Evolutionary conservation across 2,797 vertebrate genomes (phyloP).

Genomic region (Lithobates pipiens): DNA sequence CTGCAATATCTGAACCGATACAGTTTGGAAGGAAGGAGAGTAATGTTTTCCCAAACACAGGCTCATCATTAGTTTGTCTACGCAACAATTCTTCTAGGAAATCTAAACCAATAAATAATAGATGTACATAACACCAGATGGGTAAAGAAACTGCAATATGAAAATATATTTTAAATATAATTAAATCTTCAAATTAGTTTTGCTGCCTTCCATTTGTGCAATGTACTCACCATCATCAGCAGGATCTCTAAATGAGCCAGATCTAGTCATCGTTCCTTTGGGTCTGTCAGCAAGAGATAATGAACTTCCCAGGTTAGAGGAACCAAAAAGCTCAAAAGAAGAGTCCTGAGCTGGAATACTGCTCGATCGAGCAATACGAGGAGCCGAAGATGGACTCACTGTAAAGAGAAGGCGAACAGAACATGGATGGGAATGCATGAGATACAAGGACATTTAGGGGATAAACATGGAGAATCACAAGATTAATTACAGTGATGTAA

Average conservation of each 20-base stretch:
- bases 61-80: no score
- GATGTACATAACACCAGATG: no score
- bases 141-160: no score
- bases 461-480: background rate
- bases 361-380: slow-evolving; percentile 95
- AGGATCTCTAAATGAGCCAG: slow-evolving; percentile 92
- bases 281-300: slow-evolving; percentile 91
- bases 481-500: background rate
- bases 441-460: background rate
- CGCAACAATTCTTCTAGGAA: no score
- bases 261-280: slow-evolving; percentile 95
- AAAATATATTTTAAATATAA: no score
- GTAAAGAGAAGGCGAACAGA: slow-evolving; percentile 63
- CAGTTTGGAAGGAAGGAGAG: no score
- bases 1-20: no score
- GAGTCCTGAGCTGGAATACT: slow-evolving; percentile 95
- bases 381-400: slow-evolving; percentile 83
- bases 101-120: no score
- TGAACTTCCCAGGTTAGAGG: slow-evolving; percentile 91
- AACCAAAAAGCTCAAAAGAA: slow-evolving; percentile 88
- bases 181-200: no score
- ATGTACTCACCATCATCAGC: slow-evolving; percentile 86
- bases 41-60: no score
- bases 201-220: no score
- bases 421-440: background rate